Conservation (phyloP, 2,113 vertebrate genomes). For the Trochalopteron elliotii region DNA sequence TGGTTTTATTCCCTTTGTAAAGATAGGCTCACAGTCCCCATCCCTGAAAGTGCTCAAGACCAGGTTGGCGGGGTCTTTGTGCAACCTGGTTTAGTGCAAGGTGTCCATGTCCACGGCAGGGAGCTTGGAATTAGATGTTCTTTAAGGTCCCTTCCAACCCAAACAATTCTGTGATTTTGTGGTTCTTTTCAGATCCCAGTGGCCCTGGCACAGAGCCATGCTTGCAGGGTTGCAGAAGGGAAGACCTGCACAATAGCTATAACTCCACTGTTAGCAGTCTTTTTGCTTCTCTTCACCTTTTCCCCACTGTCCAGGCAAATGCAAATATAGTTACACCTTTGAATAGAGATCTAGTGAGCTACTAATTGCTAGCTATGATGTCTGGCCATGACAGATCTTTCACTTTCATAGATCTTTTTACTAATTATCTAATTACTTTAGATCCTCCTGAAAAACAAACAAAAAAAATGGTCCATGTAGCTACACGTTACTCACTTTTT, state of each 20-base stretch:
- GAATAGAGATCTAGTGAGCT: not conserved
- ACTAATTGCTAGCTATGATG: not conserved
- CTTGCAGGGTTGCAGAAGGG: not conserved
- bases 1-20: not conserved
- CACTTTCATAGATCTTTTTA: not conserved
- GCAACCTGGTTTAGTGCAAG: not conserved
- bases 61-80: too few species aligned
- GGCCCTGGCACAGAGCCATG: not conserved
- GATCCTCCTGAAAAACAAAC: not conserved
- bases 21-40: not conserved
- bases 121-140: not conserved
- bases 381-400: not conserved
- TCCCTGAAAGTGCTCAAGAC: not conserved
- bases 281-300: not conserved
- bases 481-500: not conserved
- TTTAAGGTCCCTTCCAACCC: not conserved
- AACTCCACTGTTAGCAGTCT: not conserved
- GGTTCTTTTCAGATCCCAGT: not conserved
- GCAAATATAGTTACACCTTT: not conserved
- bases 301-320: not conserved
- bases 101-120: not conserved
- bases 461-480: not conserved
- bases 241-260: not conserved
- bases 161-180: not conserved
- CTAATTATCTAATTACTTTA: not conserved